Evolutionary conservation across 2,113 vertebrate genomes (phyloP).

Genomic region (Cyphomyrus discorhynchus): DNA sequence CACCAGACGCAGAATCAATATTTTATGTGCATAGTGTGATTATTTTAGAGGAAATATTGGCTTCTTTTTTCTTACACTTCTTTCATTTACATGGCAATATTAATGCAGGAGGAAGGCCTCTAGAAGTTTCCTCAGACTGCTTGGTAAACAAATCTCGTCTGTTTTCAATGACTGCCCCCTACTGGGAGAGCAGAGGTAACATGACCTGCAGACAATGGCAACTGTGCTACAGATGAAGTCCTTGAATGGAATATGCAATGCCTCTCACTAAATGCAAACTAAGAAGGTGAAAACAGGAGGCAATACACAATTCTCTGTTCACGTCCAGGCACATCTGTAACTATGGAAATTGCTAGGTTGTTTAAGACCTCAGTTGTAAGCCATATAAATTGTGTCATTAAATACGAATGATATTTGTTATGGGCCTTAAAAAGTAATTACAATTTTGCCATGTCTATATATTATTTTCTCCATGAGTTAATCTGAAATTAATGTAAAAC

Average conservation of each 20-base stretch:
- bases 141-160: neutral
- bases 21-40: neutral
- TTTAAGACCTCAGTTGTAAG: neutral
- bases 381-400: neutral
- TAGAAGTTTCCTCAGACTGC: neutral
- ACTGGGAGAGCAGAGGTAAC: neutral
- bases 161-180: constrained; percentile 21
- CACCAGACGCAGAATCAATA: neutral
- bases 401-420: neutral
- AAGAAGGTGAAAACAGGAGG: neutral
- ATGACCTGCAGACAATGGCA: neutral
- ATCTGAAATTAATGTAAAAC: neutral
- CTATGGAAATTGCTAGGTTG: neutral
- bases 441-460: neutral
- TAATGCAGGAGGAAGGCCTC: neutral
- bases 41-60: neutral
- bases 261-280: neutral
- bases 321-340: neutral
- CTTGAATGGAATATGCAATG: neutral
- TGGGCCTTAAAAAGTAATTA: neutral
- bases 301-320: neutral
- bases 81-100: neutral
- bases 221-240: too few relatives aligned
- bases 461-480: neutral
- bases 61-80: neutral